Evolutionary conservation across 2,113 vertebrate species (phyloP), one percentile per base, ranked within the genome.

Genomic region (Paralichthys olivaceus): DNA sequence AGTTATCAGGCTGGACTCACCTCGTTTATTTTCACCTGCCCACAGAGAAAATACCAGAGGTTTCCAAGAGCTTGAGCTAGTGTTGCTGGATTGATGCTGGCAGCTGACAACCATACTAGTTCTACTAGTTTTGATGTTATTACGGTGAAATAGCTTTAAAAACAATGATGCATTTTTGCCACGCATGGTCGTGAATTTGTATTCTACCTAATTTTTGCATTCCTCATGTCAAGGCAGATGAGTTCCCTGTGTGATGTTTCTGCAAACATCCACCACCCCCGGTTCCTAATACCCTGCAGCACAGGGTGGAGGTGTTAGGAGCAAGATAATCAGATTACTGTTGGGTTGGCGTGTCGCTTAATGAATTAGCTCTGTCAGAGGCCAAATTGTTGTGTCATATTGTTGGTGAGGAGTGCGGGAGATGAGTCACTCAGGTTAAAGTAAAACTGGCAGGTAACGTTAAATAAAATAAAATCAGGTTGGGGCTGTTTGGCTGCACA

Each of bases 321-420:
- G 76, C 69, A 19, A 51, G 70, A 79, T 85, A 79, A 83, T 88
- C 81, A 88, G 87, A 89, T 90, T 77, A 80, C 64, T 43, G 74
- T 56, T 51, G 61, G 53, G 59, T 77, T 81, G 61, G 69, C 56
- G 26, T 84, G 78, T 47, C 1, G 37, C 63, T 81, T 75, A 79
- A 83, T 69, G 68, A 86, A 80, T 83, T 69, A 84, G 68, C 70
- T 70, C 73, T 40, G 62, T 89, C 75, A 73, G 60, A 71, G 71
- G 81, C 70, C 60, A 79, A 62, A 73, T 32, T 75, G 67, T 72
- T 77, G 77, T 74, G 76, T 65, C 81, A 84, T 84, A 69, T 76
- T 75, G 34, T 59, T 32, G 49, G 40, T 43, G 79, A 59, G 68
- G 59, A 56, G 55, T 1, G 17, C 11, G 5, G 26, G n/a, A 2